Base-by-base conservation (phyloP, 2,797 vertebrate genomes). In the Darevskia mixta region DNA sequence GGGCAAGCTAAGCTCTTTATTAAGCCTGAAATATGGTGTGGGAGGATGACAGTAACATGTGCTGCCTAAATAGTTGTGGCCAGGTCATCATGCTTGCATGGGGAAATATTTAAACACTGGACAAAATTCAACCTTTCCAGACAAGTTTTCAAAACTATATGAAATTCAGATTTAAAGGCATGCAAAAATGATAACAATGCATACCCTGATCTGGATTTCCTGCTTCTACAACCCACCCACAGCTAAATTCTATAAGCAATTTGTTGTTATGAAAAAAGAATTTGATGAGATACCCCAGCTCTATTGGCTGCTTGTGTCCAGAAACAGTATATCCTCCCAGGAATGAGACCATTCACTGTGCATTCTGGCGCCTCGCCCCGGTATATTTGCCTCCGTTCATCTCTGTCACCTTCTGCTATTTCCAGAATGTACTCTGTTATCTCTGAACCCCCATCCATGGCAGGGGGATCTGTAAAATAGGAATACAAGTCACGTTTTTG, bases 291-390 rank as follows among this genome's bases (percentile, higher is more conserved):
- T 94, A 97, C 96, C 96, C 96, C 95, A 0, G 95, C 95, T 95
- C 86, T 95, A 55, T 97, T 97, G 86, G 93, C 94, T 45, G 96
- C 96, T 87, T 96, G 95, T n/a, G 96, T 93, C 95, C 96, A 97
- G 94, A 97, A 97, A 94, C 92, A 92, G 35, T 97, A 96, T 0
- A 88, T 92, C 86, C 95, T 95, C 71, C 97, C 96, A 8, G 97
- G 96, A 35, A 97, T 95, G 15, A 97, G 95, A 72, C 79, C 96
- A 88, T 79, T 94, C 82, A 97, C 95, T 6, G 82, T 92, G 71
- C 82, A 95, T 73, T 94, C 95, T 0, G 89, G 69, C 13, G 95
- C 95, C 15, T 96, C 90, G 69, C 96, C 96, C 82, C 95, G 93
- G 23, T 96, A 97, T 15, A 95, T 89, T 38, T 93, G 91, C 41